phyloP scores from a whole-genome alignment of 2,888 invertebrate genomes.

The Alitta virens region DNA sequence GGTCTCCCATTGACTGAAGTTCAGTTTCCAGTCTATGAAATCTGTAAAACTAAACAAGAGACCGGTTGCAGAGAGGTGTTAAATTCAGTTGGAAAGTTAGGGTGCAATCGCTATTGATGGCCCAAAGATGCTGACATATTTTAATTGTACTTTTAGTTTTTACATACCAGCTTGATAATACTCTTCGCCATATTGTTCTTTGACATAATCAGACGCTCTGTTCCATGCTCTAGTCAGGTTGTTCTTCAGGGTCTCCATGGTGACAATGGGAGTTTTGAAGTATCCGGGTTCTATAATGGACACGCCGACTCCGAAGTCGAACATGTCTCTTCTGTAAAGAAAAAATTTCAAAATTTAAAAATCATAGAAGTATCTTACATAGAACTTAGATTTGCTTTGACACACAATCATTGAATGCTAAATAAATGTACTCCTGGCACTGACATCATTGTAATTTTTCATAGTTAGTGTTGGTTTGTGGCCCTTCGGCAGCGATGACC shows the following conservation, averaged over 20 bases:
- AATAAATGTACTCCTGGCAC: too few relatives aligned
- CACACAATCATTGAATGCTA: neutral
- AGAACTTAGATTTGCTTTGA: neutral
- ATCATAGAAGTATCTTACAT: neutral
- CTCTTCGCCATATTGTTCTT: conserved; percentile 45
- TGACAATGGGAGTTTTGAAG: conserved; percentile 29
- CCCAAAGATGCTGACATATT: too few relatives aligned
- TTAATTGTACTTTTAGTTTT: too few relatives aligned
- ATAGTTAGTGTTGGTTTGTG: too few relatives aligned
- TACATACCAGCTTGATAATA: neutral
- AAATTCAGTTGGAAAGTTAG: too few relatives aligned
- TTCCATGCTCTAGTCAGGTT: conserved; percentile 37
- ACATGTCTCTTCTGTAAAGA: conserved; percentile 16
- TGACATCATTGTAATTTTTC: too few relatives aligned
- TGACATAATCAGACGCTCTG: conserved; percentile 29
- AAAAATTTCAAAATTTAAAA: neutral
- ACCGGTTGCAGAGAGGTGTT: too few relatives aligned
- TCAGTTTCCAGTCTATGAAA: too few relatives aligned
- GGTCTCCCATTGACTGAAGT: too few relatives aligned
- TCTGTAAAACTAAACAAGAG: too few relatives aligned
- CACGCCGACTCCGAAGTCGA: conserved; percentile 24
- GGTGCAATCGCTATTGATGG: too few relatives aligned
- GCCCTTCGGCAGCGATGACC: too few relatives aligned
- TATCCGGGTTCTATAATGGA: conserved; percentile 35
- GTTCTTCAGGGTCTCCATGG: conserved; percentile 19